Base-by-base conservation (phyloP, 2,888 invertebrate genomes). In the Apoda limacodes region DNA sequence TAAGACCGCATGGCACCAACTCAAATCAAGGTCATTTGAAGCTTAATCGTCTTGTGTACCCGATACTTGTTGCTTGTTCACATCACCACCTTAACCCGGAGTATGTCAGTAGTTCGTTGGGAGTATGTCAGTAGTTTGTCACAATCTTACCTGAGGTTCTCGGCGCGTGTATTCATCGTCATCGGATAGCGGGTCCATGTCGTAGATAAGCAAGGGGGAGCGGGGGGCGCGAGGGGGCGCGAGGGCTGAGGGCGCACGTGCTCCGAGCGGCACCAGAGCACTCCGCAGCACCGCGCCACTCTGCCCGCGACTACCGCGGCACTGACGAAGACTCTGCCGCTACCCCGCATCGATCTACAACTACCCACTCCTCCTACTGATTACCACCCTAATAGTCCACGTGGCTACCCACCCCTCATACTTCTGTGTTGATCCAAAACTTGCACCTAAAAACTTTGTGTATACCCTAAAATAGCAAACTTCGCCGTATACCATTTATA, bases 111-210 rank as follows among this genome's bases (percentile, higher is more conserved):
- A 11, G 12, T 13, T 14, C 9, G 11, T 15, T 15, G n/a, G n/a
- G n/a, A n/a, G n/a, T n/a, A n/a, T n/a, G n/a, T n/a, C n/a, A n/a
- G n/a, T n/a, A 19, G 13, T 34, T 32, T 40, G 32, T 35, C 34
- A 28, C 37, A 52, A n/a, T n/a, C 60, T 50, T 72, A 80, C 78
- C 78, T 78, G 76, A 50, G 64, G 65, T 46, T 72, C 72, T 42
- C 74, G 70, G 59, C 72, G 72, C 61, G 65, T 51, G 58, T 61
- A 75, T 29, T 80, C 78, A 52, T 78, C 76, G 60, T 80, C 78
- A 63, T 80, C 78, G 57, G 76, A 76, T 61, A 78, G 78, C 58
- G 70, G 74, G 70, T 80, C 76, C 78, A 80, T 80, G 62, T 62
- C 65, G 52, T 37, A 46, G 46, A 37, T n/a, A n/a, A n/a, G n/a